Conservation (phyloP, 2,888 invertebrate species). For the Lasius fuliginosus region DNA sequence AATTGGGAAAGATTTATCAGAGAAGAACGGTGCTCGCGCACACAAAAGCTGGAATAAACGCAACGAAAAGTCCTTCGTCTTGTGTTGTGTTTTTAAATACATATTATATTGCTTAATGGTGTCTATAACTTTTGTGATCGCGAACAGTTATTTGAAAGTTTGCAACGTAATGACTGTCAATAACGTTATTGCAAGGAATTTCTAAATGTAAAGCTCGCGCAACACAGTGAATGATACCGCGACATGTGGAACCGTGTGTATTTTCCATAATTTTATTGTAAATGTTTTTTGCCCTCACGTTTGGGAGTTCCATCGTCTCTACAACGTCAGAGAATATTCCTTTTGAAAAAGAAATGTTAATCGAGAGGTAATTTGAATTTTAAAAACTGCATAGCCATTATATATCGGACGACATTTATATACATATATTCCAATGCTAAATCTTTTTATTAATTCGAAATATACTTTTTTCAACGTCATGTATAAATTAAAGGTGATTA, state of each 20-base stretch:
- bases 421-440: not conserved
- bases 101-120: not conserved
- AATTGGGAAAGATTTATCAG: not conserved
- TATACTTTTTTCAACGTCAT: not conserved
- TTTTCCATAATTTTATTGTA: slow-evolving; percentile 73
- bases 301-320: slow-evolving; percentile 59
- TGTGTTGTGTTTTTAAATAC: not conserved
- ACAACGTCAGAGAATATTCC: not conserved
- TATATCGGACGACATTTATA: not conserved
- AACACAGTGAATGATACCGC: slow-evolving; percentile 20
- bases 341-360: slow-evolving; percentile 19
- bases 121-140: not conserved
- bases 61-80: not conserved
- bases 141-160: not conserved
- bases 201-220: slow-evolving; percentile 58
- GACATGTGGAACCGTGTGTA: slow-evolving; percentile 50
- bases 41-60: not conserved
- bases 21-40: not conserved
- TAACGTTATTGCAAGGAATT: slow-evolving; percentile 46
- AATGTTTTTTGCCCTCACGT: slow-evolving; percentile 12
- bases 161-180: slow-evolving; percentile 4
- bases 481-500: not conserved
- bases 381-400: not conserved
- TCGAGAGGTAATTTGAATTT: not conserved
- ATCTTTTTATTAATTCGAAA: slow-evolving; percentile 5